Base-by-base conservation (phyloP, 2,113 vertebrate genomes). In the Microtus pennsylvanicus region DNA sequence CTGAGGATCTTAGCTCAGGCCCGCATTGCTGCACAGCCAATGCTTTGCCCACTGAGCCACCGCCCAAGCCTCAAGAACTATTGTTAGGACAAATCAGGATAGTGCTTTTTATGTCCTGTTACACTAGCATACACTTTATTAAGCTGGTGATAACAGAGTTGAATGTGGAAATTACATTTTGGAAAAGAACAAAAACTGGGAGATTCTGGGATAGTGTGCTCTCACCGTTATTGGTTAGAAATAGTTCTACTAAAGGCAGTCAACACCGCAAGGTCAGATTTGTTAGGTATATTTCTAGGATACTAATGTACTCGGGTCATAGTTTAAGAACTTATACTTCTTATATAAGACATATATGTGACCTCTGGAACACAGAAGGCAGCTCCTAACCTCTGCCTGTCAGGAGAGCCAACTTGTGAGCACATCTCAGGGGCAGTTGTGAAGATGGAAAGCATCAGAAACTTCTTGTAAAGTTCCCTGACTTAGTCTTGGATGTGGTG, bases 381-480 rank as follows among this genome's bases (percentile, higher is more conserved):
- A 90, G 69, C 94, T 94, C 89, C 12, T 80, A 96, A 22, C 2
- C 3, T 74, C 90, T 93, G 45, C 24, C 63, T 81, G 28, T 80
- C 65, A 94, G 55, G 35, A 86, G 83, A 93, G 72, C 61, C 82
- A 81, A 88, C 52, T 90, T 90, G 70, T 96, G 94, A 85, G 69
- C 70, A 92, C 61, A 90, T 89, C 90, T 38, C 38, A 76, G 76
- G 92, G 70, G 21, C 38, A 92, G 80, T 30, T 89, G 76, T 92
- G 95, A 76, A 92, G 96, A 86, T 0, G 7, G 90, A 92, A 50
- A 45, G 85, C 86, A 52, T 90, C 92, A n/a, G 92, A 88, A 94
- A 74, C 82, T 93, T 94, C 88, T 92, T 90, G 76, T 95, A 80
- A 91, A 88, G 77, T 94, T 75, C n/a, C 38, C 50, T 83, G 78